Conservation (phyloP, 2,113 vertebrate species). For the Montifringilla adamsi region DNA sequence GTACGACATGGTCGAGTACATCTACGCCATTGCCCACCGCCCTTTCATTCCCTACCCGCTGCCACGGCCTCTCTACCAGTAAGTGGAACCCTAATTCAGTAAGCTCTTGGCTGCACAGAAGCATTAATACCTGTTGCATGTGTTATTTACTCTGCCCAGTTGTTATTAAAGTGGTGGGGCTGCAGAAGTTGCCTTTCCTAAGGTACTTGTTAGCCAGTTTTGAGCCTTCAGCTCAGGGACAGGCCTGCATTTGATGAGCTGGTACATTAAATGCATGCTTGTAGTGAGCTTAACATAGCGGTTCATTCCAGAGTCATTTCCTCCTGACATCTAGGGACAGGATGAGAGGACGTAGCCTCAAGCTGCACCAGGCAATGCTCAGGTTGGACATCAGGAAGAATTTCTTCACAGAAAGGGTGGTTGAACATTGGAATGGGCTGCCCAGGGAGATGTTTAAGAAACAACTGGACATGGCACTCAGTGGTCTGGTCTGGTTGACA, state of each 20-base stretch:
- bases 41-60: constrained; percentile 81
- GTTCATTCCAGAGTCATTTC: background rate
- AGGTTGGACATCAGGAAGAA: background rate
- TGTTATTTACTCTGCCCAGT: background rate
- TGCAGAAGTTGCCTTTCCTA: background rate
- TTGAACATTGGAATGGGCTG: background rate
- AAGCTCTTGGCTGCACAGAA: background rate
- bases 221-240: background rate
- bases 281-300: background rate
- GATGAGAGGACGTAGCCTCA: background rate
- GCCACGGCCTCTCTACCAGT: constrained; percentile 86
- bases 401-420: background rate
- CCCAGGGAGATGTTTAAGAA: background rate
- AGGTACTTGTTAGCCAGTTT: background rate
- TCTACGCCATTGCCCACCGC: constrained; percentile 78
- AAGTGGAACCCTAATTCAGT: constrained; percentile 55
- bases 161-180: background rate
- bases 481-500: background rate
- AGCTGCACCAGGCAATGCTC: background rate
- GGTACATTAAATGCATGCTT: background rate
- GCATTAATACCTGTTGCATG: background rate
- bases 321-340: background rate
- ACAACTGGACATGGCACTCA: background rate
- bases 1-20: constrained; percentile 87
- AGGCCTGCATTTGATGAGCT: background rate